Evolutionary conservation across 64 coral and sea anemone species (phyloP), one percentile per base, ranked within the genome.

Genomic region (Platygyra sinensis): DNA sequence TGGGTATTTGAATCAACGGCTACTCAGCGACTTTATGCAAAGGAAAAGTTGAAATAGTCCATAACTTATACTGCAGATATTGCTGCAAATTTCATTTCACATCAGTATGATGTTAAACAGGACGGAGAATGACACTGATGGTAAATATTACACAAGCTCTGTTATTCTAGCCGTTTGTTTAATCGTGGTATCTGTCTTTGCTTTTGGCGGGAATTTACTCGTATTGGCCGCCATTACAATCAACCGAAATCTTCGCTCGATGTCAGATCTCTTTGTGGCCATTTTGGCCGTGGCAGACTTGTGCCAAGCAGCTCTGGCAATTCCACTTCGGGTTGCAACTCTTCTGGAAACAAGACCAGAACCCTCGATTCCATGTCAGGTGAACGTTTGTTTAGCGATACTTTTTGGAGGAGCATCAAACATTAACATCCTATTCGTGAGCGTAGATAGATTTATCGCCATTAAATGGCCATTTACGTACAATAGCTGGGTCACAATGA

Each of bases 201-300:
- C 90, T 42, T 74, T 95, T 36, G 59, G 30, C 38, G 94, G n/a
- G 8, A 95, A 95, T 89, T 62, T 89, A 20, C 74, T 95, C 15
- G 94, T 95, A 14, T 83, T 95, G 52, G 81, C 60, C 28, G 86
- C 94, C 3, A 83, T 89, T 18, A 49, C 55, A 7, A 60, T 62
- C 36, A 95, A 87, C 36, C 30, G 74, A 33, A 95, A 89, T 32
- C 79, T 95, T 73, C 83, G 80, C 33, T 82, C 86, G 1, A 54
- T 49, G 15, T 54, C 57, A 46, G 91, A 92, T 80, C 67, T 91
- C 46, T 80, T 92, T 11, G 24, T 95, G 20, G 89, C 83, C 28
- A 95, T 89, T 78, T 87, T 95, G 11, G 94, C 94, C 49, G 46
- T 95, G 19, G 86, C 94, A 12, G 90, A 95, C 72, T 89, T 95